These are phyloP conservation scores for Cinclus cinclus DNA, from an alignment of 2,113 vertebrate genomes.

Conservation along the genomic window DNA sequence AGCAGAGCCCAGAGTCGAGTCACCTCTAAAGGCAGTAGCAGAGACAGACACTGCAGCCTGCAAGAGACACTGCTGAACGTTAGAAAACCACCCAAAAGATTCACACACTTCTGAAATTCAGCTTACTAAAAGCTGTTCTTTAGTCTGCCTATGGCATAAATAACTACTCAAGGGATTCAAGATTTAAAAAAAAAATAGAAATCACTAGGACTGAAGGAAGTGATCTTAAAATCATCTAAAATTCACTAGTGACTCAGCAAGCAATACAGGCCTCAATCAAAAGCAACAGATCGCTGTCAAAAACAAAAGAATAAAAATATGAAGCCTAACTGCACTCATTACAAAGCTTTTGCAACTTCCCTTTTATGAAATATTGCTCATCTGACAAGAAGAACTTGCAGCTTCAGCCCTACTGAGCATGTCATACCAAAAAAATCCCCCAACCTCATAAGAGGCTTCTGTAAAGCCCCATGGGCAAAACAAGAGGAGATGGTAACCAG, in stretches of 20 bases:
- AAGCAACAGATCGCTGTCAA: neutral
- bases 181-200: neutral
- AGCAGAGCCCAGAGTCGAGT: neutral
- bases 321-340: neutral
- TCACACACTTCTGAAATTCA: neutral
- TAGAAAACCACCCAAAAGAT: neutral
- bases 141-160: neutral
- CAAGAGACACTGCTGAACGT: neutral
- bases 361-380: constrained; percentile 2
- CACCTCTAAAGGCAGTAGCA: neutral
- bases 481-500: neutral
- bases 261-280: neutral
- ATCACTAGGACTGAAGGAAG: neutral
- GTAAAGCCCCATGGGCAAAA: neutral
- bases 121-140: neutral
- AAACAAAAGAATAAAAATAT: neutral
- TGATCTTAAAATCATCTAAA: neutral
- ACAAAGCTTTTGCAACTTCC: constrained; percentile 33
- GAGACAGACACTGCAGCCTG: neutral
- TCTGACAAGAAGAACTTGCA: neutral
- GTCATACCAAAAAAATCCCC: neutral
- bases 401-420: neutral
- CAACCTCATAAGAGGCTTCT: neutral
- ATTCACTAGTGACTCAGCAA: neutral
- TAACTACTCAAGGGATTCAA: neutral